Conservation (phyloP, 2,113 vertebrate species). For the Arvicanthis niloticus region DNA sequence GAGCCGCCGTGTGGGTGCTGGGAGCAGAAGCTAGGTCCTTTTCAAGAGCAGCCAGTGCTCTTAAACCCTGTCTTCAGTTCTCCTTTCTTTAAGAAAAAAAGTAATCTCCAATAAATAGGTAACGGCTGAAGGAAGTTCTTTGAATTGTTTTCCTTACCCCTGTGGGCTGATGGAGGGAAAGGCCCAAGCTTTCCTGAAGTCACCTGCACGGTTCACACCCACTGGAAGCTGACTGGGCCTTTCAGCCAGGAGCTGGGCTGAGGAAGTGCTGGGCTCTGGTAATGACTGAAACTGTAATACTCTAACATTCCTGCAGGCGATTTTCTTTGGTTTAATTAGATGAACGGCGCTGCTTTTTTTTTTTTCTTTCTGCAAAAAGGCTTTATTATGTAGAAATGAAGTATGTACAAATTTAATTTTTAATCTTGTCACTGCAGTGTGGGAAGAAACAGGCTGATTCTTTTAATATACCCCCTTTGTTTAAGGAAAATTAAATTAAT, state of each 20-base stretch:
- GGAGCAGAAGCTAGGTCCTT: neutral
- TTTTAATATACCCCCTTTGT: conserved; percentile 91
- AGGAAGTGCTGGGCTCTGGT: conserved; percentile 88
- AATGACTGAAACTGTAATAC: conserved; percentile 89
- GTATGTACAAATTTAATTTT: conserved; percentile 94
- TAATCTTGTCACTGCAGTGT: conserved; percentile 91
- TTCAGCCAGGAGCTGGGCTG: conserved; percentile 83
- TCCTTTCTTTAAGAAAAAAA: neutral
- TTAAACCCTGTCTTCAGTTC: neutral
- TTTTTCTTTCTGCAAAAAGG: conserved; percentile 87
- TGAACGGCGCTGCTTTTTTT: conserved; percentile 89
- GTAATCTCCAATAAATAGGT: neutral
- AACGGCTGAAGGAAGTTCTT: neutral
- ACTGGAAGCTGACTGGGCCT: conserved; percentile 78
- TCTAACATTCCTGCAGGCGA: conserved; percentile 88
- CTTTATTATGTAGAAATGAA: conserved; percentile 93
- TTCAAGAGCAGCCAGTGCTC: neutral
- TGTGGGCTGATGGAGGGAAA: conserved; percentile 48
- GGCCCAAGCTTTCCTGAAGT: conserved; percentile 70
- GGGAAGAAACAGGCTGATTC: conserved; percentile 88
- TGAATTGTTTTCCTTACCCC: neutral
- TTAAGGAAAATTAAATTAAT: conserved; percentile 90
- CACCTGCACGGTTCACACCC: conserved; percentile 74
- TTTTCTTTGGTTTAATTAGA: conserved; percentile 94
- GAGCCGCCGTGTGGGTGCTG: neutral